A percentile compares a stretch with the other conserved stretches of the same genome.
phyloP scores from a whole-genome alignment of 1,140 invertebrate species.

The Lamellibrachia luymesi region DNA sequence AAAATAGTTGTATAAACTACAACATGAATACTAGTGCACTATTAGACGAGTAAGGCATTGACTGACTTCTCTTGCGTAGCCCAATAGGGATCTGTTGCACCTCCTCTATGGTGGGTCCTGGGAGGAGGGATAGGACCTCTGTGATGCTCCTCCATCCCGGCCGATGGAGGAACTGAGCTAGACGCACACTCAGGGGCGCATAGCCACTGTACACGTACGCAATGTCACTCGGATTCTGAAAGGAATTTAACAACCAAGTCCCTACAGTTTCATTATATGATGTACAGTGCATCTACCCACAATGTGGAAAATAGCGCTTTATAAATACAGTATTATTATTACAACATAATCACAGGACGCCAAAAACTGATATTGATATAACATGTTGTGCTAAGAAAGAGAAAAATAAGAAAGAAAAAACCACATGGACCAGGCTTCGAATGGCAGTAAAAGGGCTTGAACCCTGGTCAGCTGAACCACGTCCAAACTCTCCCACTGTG shows the following conservation, averaged over 20 bases:
- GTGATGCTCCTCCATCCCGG: constrained; percentile 77
- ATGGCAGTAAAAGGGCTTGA: no score
- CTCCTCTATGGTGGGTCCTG: constrained; percentile 65
- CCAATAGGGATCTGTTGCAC: constrained; percentile 59
- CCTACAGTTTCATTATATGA: no score
- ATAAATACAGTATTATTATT: no score
- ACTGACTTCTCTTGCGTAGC: constrained; percentile 50
- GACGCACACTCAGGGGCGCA: constrained; percentile 85
- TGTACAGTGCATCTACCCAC: no score
- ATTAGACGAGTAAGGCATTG: background rate
- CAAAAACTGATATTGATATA: no score
- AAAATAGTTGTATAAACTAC: background rate
- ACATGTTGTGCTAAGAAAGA: no score
- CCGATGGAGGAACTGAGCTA: constrained; percentile 74
- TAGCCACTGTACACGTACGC: constrained; percentile 89
- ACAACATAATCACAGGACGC: no score
- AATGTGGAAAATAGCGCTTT: no score
- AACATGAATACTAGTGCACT: background rate
- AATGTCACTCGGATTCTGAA: constrained; percentile 76
- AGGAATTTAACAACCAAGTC: background rate
- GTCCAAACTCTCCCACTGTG: no score
- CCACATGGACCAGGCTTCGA: no score
- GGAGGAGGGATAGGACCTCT: constrained; percentile 67
- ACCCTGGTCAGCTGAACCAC: no score
- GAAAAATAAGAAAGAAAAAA: no score